Percentiles rank a stretch among this genome's conserved stretches.
Evolutionary conservation across 2,797 vertebrate genomes (phyloP).

Genomic region (Manis javanica): DNA sequence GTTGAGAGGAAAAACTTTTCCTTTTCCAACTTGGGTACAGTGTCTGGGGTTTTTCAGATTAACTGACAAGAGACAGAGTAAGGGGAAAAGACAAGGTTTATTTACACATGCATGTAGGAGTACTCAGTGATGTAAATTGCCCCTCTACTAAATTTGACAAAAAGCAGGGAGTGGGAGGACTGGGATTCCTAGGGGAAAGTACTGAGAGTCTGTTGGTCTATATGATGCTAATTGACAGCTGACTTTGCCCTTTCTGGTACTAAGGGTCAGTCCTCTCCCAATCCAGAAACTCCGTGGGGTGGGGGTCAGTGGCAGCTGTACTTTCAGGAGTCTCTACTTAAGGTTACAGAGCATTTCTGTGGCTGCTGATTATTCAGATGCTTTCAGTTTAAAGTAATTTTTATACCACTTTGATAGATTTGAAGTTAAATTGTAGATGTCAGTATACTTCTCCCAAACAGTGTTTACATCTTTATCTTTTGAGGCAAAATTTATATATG

Average conservation of each 20-base stretch:
- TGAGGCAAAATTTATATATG: neutral
- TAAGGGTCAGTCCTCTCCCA: neutral
- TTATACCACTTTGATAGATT: neutral
- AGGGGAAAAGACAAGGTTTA: neutral
- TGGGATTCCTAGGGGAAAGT: neutral
- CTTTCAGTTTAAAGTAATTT: slow-evolving; percentile 35
- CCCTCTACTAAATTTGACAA: neutral
- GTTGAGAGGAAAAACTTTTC: neutral
- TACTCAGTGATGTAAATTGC: neutral
- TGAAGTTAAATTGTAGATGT: neutral
- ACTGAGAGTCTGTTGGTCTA: neutral
- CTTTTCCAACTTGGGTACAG: neutral
- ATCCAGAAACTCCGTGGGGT: neutral
- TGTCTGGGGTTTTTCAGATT: neutral
- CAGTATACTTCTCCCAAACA: neutral
- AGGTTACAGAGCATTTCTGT: neutral
- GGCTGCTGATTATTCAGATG: neutral
- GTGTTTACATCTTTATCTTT: slow-evolving; percentile 28
- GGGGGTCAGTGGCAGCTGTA: neutral
- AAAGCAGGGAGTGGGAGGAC: neutral
- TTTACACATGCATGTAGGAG: neutral
- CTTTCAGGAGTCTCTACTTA: neutral
- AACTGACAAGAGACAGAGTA: neutral
- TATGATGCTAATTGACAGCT: neutral
- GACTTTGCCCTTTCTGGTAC: neutral